Conservation (phyloP, 2,888 invertebrate genomes). For the Ashinkailepas kermadecensis region DNA sequence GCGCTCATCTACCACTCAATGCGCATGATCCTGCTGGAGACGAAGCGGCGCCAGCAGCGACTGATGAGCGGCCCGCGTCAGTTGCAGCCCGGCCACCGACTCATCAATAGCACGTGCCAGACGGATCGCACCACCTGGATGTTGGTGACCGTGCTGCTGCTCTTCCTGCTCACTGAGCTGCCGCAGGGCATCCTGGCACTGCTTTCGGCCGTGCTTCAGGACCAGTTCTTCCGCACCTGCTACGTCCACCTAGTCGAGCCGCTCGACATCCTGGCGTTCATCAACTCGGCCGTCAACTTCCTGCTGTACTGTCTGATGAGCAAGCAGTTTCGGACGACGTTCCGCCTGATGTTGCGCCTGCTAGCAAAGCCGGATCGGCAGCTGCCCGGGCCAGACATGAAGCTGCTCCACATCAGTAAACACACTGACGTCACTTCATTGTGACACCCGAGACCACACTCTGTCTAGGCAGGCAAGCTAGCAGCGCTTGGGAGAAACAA, state of each 20-base stretch:
- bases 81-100: slow-evolving; percentile 26
- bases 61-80: neutral
- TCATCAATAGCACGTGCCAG: neutral
- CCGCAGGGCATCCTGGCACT: slow-evolving; percentile 55
- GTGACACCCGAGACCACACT: too few species aligned
- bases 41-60: slow-evolving; percentile 10
- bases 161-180: slow-evolving; percentile 34
- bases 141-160: slow-evolving; percentile 33
- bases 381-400: too few species aligned
- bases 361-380: too few species aligned
- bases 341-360: slow-evolving; percentile 34
- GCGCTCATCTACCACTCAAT: slow-evolving; percentile 59
- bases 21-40: slow-evolving; percentile 32
- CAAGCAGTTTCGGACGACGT: slow-evolving; percentile 67
- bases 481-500: too few species aligned
- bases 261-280: slow-evolving; percentile 79
- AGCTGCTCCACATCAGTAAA: too few species aligned
- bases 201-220: slow-evolving; percentile 63
- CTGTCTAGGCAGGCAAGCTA: too few species aligned
- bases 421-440: too few species aligned
- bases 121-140: slow-evolving; percentile 34
- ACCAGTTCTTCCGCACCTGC: slow-evolving; percentile 57
- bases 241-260: slow-evolving; percentile 52
- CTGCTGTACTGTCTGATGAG: slow-evolving; percentile 91
- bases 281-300: slow-evolving; percentile 89